A percentile compares a stretch with the other conserved stretches of the same genome.
Conservation (phyloP, 2,797 vertebrate species). For the Urophycis tenuis region DNA sequence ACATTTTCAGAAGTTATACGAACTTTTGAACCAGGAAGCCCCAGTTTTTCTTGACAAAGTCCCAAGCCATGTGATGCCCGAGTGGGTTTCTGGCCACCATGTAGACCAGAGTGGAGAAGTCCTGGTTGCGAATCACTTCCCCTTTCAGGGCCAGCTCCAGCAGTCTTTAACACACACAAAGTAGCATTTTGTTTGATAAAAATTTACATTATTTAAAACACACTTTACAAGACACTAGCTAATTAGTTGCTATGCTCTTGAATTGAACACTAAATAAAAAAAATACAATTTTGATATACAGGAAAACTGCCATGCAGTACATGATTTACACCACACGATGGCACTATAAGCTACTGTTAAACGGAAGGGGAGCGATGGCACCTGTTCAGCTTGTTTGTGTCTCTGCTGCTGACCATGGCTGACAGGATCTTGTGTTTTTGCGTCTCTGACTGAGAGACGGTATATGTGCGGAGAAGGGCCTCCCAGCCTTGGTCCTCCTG, state of each 20-base stretch:
- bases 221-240: neutral
- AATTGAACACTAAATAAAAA: slow-evolving; percentile 1
- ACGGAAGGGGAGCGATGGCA: slow-evolving; percentile 23
- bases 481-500: slow-evolving; percentile 66
- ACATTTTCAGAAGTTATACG: slow-evolving; percentile 37
- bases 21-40: slow-evolving; percentile 69
- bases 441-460: slow-evolving; percentile 61
- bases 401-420: slow-evolving; percentile 65
- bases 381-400: slow-evolving; percentile 65
- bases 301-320: neutral
- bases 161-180: slow-evolving; percentile 51
- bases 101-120: slow-evolving; percentile 63
- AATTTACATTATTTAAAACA: neutral
- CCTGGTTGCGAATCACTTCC: slow-evolving; percentile 68
- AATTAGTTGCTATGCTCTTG: neutral
- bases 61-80: slow-evolving; percentile 70
- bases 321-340: slow-evolving; percentile 34
- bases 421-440: slow-evolving; percentile 69
- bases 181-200: neutral
- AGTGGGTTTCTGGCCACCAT: slow-evolving; percentile 64
- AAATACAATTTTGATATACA: neutral
- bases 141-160: slow-evolving; percentile 71
- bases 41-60: slow-evolving; percentile 76
- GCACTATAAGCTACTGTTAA: slow-evolving; percentile 23
- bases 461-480: slow-evolving; percentile 65